These are phyloP conservation scores for Biston stratarius DNA, from an alignment of 2,888 invertebrate species.

Conservation along the genomic window DNA sequence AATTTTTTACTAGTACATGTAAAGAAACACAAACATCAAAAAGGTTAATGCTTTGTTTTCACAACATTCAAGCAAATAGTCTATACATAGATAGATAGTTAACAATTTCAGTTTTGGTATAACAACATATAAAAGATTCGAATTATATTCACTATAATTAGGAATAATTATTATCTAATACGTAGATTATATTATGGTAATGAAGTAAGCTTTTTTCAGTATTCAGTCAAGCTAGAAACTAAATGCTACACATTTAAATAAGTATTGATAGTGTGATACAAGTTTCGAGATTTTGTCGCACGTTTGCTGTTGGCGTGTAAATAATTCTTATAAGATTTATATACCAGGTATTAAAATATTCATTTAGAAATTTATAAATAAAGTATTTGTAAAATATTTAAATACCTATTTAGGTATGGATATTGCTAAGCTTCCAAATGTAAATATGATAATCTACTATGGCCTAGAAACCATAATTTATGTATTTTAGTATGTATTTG, in stretches of 20 bases:
- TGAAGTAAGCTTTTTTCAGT: constrained; percentile 57
- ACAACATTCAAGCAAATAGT: constrained; percentile 67
- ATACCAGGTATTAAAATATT: constrained; percentile 37
- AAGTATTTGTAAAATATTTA: constrained; percentile 31
- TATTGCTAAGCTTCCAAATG: constrained; percentile 39
- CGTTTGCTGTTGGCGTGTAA: constrained; percentile 6
- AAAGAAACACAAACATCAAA: constrained; percentile 18
- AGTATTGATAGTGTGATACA: background rate
- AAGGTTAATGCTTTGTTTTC: constrained; percentile 57
- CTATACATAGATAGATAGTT: constrained; percentile 46
- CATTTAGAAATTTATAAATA: constrained; percentile 42
- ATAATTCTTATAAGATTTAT: constrained; percentile 18
- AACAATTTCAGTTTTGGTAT: constrained; percentile 66
- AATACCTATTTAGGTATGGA: constrained; percentile 38
- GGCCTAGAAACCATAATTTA: constrained; percentile 36
- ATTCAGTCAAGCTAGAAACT: constrained; percentile 64
- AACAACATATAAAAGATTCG: constrained; percentile 75
- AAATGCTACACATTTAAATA: constrained; percentile 46
- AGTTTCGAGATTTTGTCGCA: background rate
- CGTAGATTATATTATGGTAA: constrained; percentile 49
- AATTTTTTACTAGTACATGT: constrained; percentile 4
- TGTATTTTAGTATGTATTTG: constrained; percentile 29
- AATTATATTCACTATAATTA: constrained; percentile 67
- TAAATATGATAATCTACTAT: constrained; percentile 37
- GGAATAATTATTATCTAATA: constrained; percentile 54